Evolutionary conservation across 2,113 vertebrate genomes (phyloP), one percentile per base, ranked within the genome.

Genomic region (Caranx melampygus): DNA sequence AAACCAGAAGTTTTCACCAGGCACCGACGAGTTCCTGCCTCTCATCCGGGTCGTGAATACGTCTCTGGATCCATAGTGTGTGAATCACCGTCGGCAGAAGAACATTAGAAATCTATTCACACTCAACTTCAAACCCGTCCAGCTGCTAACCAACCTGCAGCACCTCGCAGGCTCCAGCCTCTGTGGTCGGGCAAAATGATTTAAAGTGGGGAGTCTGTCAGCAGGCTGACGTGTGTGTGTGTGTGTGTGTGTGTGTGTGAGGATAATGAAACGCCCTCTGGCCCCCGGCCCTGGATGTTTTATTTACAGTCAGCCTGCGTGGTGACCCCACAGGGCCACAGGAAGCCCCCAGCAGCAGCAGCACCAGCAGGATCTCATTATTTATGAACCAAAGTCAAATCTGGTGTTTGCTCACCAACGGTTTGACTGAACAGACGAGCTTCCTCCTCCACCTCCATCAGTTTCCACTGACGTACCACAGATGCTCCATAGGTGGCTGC

Each of bases 211-310:
- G 18, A 34, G 71, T 54, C 16, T 16, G 45, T 65, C 68, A 45
- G 37, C 76, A 74, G 83, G 33, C 66, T 77, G 84, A 77, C 49
- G 79, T 81, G 55, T 87, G 65, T 81, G 78, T 78, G 58, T 82
- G 31, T 87, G n/a, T n/a, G n/a, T n/a, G n/a, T n/a, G n/a, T 84
- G 52, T 44, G 26, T 62, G 68, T 26, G 14, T 26, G 72, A 86
- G 65, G 16, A 58, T 33, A 79, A 69, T 71, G 26, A 78, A 51
- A 79, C 70, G 47, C 59, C 66, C 13, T 26, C 26, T 26, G 26
- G 26, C 44, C 42, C 51, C 16, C 55, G 26, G 33, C 57, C 10
- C 67, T 13, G 66, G 57, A 65, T 12, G 18, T 74, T 81, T 84
- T 75, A 72, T 79, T 51, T 85, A 63, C 69, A 68, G 64, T 79